Percentiles rank a stretch among this genome's conserved stretches.
Evolutionary conservation across 2,888 invertebrate species (phyloP).

Genomic region (Ptilodon capucinus): DNA sequence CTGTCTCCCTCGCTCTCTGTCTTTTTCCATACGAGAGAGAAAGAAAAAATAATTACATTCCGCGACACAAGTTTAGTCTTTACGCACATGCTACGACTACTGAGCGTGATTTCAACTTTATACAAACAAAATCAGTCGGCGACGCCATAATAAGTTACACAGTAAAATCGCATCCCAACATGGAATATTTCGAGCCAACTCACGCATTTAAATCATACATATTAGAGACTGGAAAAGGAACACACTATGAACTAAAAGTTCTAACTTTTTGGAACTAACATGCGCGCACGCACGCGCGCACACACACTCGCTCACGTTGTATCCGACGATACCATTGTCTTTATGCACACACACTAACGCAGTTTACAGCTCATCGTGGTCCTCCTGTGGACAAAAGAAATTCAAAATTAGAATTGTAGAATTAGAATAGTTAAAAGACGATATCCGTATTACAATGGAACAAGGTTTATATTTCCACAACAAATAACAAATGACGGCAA

Average conservation of each 20-base stretch:
- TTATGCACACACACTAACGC: slow-evolving; percentile 48
- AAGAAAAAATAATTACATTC: no score
- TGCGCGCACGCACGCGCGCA: slow-evolving; percentile 28
- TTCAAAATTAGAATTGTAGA: slow-evolving; percentile 11
- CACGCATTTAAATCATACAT: slow-evolving; percentile 33
- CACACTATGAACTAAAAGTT: slow-evolving; percentile 30
- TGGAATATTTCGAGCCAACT: slow-evolving; percentile 62
- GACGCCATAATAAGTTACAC: slow-evolving; percentile 42
- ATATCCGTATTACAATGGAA: background rate
- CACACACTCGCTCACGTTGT: slow-evolving; percentile 41
- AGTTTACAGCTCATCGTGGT: slow-evolving; percentile 75
- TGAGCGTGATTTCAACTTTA: slow-evolving; percentile 36
- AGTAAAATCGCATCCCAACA: slow-evolving; percentile 33
- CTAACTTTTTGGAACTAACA: slow-evolving; percentile 25
- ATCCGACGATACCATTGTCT: slow-evolving; percentile 65
- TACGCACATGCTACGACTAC: no score
- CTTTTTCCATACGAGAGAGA: no score
- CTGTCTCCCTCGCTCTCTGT: no score
- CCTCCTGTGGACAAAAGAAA: slow-evolving; percentile 65
- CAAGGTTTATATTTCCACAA: background rate
- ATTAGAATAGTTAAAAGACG: background rate
- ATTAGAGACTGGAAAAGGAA: slow-evolving; percentile 34
- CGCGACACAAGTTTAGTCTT: no score
- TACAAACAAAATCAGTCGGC: slow-evolving; percentile 24
- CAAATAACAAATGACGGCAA: background rate